Evolutionary conservation across 2,797 vertebrate genomes (phyloP).

Genomic region (Acanthurus leucopareius): DNA sequence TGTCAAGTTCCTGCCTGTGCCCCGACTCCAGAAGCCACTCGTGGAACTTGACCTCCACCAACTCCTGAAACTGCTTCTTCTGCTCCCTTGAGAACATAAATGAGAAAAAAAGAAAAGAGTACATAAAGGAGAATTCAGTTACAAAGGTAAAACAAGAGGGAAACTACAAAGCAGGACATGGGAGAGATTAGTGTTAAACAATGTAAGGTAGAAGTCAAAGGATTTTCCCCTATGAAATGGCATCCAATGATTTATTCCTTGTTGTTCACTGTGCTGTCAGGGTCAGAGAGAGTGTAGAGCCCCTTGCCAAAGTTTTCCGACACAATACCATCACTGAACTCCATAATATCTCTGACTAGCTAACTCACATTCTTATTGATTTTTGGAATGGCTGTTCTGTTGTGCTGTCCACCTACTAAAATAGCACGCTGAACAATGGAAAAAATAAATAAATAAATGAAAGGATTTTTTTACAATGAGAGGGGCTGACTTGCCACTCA

Average conservation of each 20-base stretch:
- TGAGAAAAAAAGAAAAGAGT: neutral
- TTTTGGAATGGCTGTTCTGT: neutral
- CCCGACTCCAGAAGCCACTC: constrained; percentile 93
- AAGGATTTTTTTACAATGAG: no score
- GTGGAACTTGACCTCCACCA: constrained; percentile 94
- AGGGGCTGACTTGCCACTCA: constrained; percentile 76
- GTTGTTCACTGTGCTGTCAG: neutral
- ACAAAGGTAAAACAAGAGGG: neutral
- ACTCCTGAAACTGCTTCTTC: constrained; percentile 89
- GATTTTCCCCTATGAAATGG: neutral
- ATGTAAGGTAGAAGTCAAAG: neutral
- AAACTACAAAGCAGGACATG: neutral
- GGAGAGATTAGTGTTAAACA: neutral
- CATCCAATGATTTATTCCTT: neutral
- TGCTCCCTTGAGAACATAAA: constrained; percentile 86
- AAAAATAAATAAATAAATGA: no score
- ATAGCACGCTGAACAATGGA: neutral
- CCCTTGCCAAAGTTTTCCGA: neutral
- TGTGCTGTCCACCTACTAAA: constrained; percentile 33
- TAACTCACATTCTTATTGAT: constrained; percentile 42
- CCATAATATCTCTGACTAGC: neutral
- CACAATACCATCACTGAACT: constrained; percentile 12
- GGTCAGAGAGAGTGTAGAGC: neutral
- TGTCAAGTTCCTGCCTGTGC: constrained; percentile 92
- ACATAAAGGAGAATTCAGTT: neutral